Base-by-base conservation (phyloP, 2,113 vertebrate species). In the Ifrita kowaldi region DNA sequence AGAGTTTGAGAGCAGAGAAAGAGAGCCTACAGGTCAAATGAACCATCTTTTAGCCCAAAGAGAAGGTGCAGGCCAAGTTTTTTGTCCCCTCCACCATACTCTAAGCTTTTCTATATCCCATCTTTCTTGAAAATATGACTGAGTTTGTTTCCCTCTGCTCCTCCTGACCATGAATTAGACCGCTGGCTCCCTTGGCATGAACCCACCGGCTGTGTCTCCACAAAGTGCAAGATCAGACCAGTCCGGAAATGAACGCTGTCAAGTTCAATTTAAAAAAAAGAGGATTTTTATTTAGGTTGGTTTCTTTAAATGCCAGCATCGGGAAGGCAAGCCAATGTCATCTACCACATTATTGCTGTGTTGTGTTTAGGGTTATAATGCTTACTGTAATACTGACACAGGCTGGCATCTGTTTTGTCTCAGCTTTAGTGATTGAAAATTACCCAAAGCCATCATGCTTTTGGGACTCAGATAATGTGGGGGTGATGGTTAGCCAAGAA, bases 361-460 rank as follows among this genome's bases (percentile, higher is more conserved):
- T 91, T 93, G 80, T 95, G 80, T 93, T 96, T 89, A 69, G 80
- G 67, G 70, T 87, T 96, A 76, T 82, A 71, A 82, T 18, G 39
- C 71, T 88, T 92, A 55, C 71, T 94, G 95, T 95, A 92, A 89
- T 80, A 24, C 87, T 95, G 84, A 91, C 63, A 46, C 59, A 57
- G 76, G 46, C 53, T 95, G 88, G 80, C 82, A 93, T 95, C 94
- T 96, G 95, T 81, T 97, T 91, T 84, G 73, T 80, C 90, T 93
- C 59, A 93, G 82, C 62, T 87, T 65, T 60, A 87, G 60, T 63
- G 79, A 85, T 39, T 76, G 92, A 95, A 73, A 93, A 87, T 87
- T 78, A 87, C 84, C 67, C 67, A 81, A 92, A 93, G 24, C 35
- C n/a, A 30, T 87, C 27, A 1, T 59, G 8, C 50, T 68, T 87